Percentiles rank a stretch among this genome's conserved stretches.
phyloP scores from a whole-genome alignment of 2,797 vertebrate genomes.

The Kryptolebias ocellatus region DNA sequence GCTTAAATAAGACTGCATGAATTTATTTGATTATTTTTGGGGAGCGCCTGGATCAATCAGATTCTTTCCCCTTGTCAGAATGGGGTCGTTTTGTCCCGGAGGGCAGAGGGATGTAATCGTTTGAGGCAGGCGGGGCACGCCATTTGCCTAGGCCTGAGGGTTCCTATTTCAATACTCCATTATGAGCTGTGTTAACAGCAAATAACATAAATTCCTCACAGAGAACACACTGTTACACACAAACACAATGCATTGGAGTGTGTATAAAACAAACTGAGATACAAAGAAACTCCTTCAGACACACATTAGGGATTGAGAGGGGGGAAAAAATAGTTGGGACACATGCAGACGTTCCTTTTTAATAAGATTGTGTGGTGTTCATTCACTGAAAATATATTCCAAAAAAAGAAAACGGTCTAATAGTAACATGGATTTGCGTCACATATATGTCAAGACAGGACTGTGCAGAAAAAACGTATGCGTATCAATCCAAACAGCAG shows the following conservation, averaged over 20 bases:
- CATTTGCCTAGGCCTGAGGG: conserved; percentile 72
- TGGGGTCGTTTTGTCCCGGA: conserved; percentile 73
- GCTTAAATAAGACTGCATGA: conserved; percentile 83
- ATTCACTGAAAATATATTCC: conserved; percentile 33
- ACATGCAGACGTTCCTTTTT: conserved; percentile 19
- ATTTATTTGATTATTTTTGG: conserved; percentile 92
- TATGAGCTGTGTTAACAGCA: conserved; percentile 89
- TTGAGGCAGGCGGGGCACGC: conserved; percentile 82
- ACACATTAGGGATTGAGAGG: conserved; percentile 2
- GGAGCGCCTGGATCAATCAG: conserved; percentile 86
- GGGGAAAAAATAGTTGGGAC: conserved; percentile 1
- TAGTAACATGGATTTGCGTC: conserved; percentile 19
- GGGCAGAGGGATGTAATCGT: conserved; percentile 87
- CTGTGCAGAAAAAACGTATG: background rate
- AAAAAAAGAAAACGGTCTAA: conserved; percentile 40
- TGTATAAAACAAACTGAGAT: conserved; percentile 43
- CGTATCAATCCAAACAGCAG: conserved; percentile 44
- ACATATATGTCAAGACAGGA: conserved; percentile 20
- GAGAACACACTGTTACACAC: conserved; percentile 57
- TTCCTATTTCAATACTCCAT: conserved; percentile 87
- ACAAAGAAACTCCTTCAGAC: conserved; percentile 57
- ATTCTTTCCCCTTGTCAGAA: conserved; percentile 76
- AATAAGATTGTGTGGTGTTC: conserved; percentile 1
- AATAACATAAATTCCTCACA: conserved; percentile 89
- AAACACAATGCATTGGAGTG: conserved; percentile 34